phyloP scores from a whole-genome alignment of 1,140 invertebrate species.

The Drosophila teissieri region DNA sequence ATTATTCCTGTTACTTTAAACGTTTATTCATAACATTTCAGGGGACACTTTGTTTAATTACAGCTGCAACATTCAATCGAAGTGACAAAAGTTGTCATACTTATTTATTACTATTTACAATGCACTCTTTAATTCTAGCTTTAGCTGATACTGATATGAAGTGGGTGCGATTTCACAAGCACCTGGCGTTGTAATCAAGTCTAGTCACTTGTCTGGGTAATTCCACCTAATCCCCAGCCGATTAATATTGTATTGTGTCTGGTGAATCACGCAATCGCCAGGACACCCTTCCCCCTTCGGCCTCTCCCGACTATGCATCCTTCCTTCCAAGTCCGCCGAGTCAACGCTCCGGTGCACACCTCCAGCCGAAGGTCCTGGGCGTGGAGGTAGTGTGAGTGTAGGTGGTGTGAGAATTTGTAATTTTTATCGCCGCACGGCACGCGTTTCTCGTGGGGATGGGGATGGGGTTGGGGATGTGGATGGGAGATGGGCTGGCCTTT shows the following conservation, averaged over 20 bases:
- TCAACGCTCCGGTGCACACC: slow-evolving; percentile 31
- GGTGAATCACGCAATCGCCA: slow-evolving; percentile 51
- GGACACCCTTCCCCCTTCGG: slow-evolving; percentile 10
- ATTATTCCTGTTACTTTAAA: not conserved
- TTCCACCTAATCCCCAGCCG: slow-evolving; percentile 38
- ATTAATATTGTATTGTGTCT: slow-evolving; percentile 50
- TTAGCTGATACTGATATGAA: not conserved
- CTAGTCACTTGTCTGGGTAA: slow-evolving; percentile 31
- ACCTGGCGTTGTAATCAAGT: slow-evolving; percentile 22
- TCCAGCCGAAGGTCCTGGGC: slow-evolving; percentile 5
- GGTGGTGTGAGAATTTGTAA: slow-evolving; percentile 59
- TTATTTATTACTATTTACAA: no score
- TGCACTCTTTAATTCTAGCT: not conserved
- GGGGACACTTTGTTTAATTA: not conserved
- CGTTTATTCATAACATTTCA: not conserved
- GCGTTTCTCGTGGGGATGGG: slow-evolving; percentile 17
- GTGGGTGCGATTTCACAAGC: not conserved
- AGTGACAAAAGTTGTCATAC: not conserved
- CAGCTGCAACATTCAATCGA: not conserved
- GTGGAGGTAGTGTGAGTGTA: not conserved
- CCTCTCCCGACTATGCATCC: slow-evolving; percentile 34
- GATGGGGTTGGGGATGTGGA: not conserved
- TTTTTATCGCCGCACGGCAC: slow-evolving; percentile 72
- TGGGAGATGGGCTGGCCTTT: slow-evolving; percentile 37
- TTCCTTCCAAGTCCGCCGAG: slow-evolving; percentile 13